These are phyloP conservation scores for Seladonia tumulorum DNA, from an alignment of 2,888 invertebrate species.

Conservation along the genomic window DNA sequence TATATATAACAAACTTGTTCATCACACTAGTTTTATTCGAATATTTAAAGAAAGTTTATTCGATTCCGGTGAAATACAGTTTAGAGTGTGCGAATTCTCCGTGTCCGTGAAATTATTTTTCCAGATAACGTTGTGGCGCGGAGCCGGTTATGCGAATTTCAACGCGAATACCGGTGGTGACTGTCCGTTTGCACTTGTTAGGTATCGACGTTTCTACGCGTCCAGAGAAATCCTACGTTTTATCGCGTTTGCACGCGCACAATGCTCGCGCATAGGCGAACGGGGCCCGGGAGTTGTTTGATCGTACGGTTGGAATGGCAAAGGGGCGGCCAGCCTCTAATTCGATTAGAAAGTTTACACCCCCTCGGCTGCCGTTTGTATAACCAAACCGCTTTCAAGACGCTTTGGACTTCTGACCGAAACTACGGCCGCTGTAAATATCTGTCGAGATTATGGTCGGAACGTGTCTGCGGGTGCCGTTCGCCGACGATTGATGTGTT, in stretches of 20 bases:
- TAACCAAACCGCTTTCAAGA: slow-evolving; percentile 59
- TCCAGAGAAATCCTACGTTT: slow-evolving; percentile 13
- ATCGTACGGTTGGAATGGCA: slow-evolving; percentile 55
- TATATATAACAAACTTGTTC: too few species aligned
- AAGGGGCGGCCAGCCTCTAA: slow-evolving; percentile 59
- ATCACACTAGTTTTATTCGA: too few species aligned
- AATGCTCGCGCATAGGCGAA: slow-evolving; percentile 20
- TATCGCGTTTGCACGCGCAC: slow-evolving; percentile 40
- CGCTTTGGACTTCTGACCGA: slow-evolving; percentile 48
- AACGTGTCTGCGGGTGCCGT: slow-evolving; percentile 4
- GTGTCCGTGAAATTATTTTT: neutral
- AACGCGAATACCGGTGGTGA: neutral
- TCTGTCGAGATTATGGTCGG: slow-evolving; percentile 39
- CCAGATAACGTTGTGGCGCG: neutral
- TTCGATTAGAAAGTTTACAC: slow-evolving; percentile 68
- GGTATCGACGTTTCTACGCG: slow-evolving; percentile 15
- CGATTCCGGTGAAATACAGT: too few species aligned
- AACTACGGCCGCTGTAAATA: slow-evolving; percentile 44
- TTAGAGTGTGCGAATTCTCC: too few species aligned
- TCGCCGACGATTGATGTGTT: slow-evolving; percentile 9
- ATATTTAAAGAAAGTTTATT: too few species aligned
- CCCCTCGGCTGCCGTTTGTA: slow-evolving; percentile 40
- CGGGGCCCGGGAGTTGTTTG: slow-evolving; percentile 51
- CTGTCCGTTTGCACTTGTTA: neutral
- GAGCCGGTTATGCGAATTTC: neutral